These are phyloP conservation scores for Eumerus sabulonum DNA, from an alignment of 2,888 invertebrate species.

Conservation along the genomic window DNA sequence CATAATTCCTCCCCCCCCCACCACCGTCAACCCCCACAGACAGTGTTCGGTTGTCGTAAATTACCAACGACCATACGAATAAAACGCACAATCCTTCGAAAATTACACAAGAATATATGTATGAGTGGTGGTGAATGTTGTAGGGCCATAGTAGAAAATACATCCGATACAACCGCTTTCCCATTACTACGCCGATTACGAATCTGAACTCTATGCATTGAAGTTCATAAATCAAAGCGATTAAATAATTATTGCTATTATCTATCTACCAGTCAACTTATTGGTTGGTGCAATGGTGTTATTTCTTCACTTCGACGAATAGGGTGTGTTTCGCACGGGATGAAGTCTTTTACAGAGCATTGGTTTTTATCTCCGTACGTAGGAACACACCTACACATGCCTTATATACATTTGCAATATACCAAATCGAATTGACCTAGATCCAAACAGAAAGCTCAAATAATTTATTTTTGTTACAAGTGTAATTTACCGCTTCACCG, in stretches of 20 bases:
- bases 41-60: slow-evolving; percentile 58
- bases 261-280: slow-evolving; percentile 61
- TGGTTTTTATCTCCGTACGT: too few relatives aligned
- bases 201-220: slow-evolving; percentile 35
- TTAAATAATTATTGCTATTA: slow-evolving; percentile 70
- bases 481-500: slow-evolving; percentile 45
- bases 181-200: slow-evolving; percentile 42
- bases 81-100: too few relatives aligned
- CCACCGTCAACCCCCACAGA: too few relatives aligned
- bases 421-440: slow-evolving; percentile 38
- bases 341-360: too few relatives aligned
- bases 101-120: too few relatives aligned
- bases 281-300: slow-evolving; percentile 14
- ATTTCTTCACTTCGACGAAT: too few relatives aligned
- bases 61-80: slow-evolving; percentile 29
- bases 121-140: too few relatives aligned
- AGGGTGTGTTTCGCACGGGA: too few relatives aligned
- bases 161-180: slow-evolving; percentile 17
- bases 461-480: slow-evolving; percentile 47
- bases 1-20: slow-evolving; percentile 15
- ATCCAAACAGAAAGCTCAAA: slow-evolving; percentile 57
- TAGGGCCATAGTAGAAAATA: too few relatives aligned
- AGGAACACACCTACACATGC: too few relatives aligned
- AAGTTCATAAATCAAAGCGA: slow-evolving; percentile 70
- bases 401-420: too few relatives aligned